phyloP scores from a whole-genome alignment of 2,797 vertebrate genomes.

The Fundulus diaphanus region DNA sequence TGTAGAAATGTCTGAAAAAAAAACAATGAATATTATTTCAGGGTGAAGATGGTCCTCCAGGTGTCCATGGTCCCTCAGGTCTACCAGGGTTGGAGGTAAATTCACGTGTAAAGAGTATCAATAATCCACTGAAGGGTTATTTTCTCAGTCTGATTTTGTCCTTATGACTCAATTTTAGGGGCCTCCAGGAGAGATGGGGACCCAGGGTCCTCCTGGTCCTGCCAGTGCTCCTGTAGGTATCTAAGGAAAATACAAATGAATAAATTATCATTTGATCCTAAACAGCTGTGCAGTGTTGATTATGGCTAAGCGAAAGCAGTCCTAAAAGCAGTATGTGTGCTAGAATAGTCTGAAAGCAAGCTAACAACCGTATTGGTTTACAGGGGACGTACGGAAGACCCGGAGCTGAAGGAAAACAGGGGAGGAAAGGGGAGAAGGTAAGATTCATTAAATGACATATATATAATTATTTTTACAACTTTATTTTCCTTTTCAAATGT shows the following conservation, averaged over 20 bases:
- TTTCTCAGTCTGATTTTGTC: slow-evolving; percentile 3
- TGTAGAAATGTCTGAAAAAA: not conserved
- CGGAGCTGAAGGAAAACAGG: slow-evolving; percentile 81
- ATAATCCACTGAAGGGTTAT: not conserved
- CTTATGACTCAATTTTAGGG: slow-evolving; percentile 62
- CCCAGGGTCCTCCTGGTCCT: slow-evolving; percentile 76
- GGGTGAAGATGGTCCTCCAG: slow-evolving; percentile 82
- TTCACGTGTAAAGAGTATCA: not conserved
- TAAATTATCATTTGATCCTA: slow-evolving; percentile 3
- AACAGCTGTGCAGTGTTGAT: not conserved
- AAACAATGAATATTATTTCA: slow-evolving; percentile 55
- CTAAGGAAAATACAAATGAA: slow-evolving; percentile 9
- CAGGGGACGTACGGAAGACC: slow-evolving; percentile 81
- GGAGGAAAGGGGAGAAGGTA: slow-evolving; percentile 87
- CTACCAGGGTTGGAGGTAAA: slow-evolving; percentile 83
- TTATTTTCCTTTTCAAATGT: not conserved
- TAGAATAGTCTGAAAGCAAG: not conserved
- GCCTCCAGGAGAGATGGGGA: slow-evolving; percentile 78
- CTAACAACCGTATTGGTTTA: slow-evolving; percentile 16
- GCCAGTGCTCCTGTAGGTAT: slow-evolving; percentile 80
- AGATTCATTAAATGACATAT: slow-evolving; percentile 5
- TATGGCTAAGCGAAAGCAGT: not conserved
- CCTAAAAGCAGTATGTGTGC: not conserved
- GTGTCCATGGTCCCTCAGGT: slow-evolving; percentile 78
- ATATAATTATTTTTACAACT: not conserved